Conservation (phyloP, 2,888 invertebrate species). For the Cylloceria caligata region DNA sequence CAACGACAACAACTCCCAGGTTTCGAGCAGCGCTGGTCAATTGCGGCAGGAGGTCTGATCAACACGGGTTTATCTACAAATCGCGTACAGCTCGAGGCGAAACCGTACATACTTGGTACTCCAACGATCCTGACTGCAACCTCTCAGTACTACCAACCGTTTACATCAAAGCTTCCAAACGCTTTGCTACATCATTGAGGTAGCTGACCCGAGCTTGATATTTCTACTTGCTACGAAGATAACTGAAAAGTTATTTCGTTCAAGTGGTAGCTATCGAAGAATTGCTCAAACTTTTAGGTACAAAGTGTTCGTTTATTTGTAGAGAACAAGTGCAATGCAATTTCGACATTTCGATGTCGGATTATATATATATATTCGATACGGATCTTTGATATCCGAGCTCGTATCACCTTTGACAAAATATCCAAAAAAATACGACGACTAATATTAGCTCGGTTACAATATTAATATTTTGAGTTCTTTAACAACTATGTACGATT, state of each 20-base stretch:
- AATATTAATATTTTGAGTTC: no score
- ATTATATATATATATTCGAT: no score
- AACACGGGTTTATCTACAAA: slow-evolving; percentile 61
- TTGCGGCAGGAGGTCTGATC: slow-evolving; percentile 55
- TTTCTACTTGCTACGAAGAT: background rate
- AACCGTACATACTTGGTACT: slow-evolving; percentile 8
- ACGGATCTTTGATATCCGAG: no score
- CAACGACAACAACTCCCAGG: background rate
- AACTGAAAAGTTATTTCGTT: background rate
- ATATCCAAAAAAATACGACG: no score
- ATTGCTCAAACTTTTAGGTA: background rate
- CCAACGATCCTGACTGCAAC: background rate
- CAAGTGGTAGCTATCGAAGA: background rate
- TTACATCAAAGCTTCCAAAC: background rate
- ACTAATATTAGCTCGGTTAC: no score
- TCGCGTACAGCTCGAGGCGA: slow-evolving; percentile 52
- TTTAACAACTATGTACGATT: no score
- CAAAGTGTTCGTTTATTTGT: background rate
- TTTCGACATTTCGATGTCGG: no score
- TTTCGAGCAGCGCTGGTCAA: slow-evolving; percentile 16
- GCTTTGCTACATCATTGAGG: background rate
- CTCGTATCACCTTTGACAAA: no score
- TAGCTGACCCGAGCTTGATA: background rate
- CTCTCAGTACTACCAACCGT: background rate
- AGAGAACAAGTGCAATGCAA: background rate